Base-by-base conservation (phyloP, 2,797 vertebrate species). In the Enteromius trimaculatus region DNA sequence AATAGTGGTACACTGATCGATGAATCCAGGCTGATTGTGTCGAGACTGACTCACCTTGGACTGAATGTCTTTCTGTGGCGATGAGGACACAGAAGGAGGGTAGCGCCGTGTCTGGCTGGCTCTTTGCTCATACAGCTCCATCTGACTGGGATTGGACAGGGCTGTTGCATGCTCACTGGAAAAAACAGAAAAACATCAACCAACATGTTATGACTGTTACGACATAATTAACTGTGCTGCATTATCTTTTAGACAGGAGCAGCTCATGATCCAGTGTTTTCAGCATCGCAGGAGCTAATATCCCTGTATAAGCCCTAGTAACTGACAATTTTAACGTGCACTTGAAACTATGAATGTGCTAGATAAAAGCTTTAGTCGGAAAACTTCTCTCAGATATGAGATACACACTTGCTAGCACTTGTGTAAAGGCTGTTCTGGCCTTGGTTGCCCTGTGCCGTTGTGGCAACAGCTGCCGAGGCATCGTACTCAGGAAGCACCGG, bases 51-150 rank as follows among this genome's bases (percentile, higher is more conserved):
- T 87, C 89, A 98, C 98, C 95, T 99, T 99, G 89, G 97, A 93
- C 94, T 96, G 95, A 92, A 98, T 92, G 85, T 99, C 98, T 90
- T 99, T 99, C 92, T 99, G 98, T 81, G 98, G 98, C 0, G 98
- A 99, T 29, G 96, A 96, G 39, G 96, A 96, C 86, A 96, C 95
- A 0, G 97, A 97, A 75, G 96, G 95, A 31, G 97, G 96, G 90
- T 98, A 99, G 76, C 96, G 96, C 39, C 97, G 94, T 0, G 96
- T 95, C 93, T 98, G 97, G 79, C 96, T 92, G 26, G 96, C 92
- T 94, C 97, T 97, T 95, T 97, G 97, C 53, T 99, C 98, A 0
- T 98, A 99, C 89, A 98, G 91, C 84, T 97, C 96, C 94, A 97
- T 96, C 94, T 97, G 97, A 90, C 93, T 96, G 91, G 97, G 95